A percentile compares a stretch with the other conserved stretches of the same genome.
These are phyloP conservation scores for Grammomys dolichurus DNA, from an alignment of 2,113 vertebrate genomes.

Conservation along the genomic window DNA sequence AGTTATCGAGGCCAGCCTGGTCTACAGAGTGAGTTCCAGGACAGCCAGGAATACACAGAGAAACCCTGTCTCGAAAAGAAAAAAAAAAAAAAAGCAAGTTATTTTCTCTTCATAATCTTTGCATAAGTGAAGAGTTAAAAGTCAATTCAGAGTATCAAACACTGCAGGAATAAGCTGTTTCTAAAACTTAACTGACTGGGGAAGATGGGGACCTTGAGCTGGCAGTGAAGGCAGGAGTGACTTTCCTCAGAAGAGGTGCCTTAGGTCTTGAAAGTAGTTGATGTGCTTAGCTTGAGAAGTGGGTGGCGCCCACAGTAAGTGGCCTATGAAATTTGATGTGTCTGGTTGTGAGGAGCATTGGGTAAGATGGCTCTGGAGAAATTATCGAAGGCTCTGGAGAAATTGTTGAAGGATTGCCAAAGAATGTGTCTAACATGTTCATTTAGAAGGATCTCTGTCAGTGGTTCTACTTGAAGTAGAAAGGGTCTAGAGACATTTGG, in stretches of 20 bases:
- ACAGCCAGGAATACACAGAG: no score
- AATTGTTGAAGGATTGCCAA: slow-evolving; percentile 26
- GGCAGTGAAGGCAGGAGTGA: background rate
- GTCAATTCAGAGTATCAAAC: background rate
- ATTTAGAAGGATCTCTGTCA: slow-evolving; percentile 18
- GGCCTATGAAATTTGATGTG: background rate
- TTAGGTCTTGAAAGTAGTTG: slow-evolving; percentile 30
- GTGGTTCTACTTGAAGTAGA: background rate
- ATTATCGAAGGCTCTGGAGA: slow-evolving; percentile 4
- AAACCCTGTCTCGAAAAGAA: no score
- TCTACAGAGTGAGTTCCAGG: no score
- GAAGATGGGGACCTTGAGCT: background rate
- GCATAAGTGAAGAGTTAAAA: background rate
- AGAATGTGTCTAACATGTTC: background rate
- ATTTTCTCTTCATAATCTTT: slow-evolving; percentile 48
- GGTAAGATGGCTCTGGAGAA: slow-evolving; percentile 17
- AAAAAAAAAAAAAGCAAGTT: no score
- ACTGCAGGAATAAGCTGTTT: background rate
- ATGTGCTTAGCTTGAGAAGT: background rate
- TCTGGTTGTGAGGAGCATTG: background rate
- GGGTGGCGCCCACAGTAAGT: background rate
- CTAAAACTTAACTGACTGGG: background rate
- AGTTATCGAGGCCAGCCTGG: no score
- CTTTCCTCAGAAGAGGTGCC: slow-evolving; percentile 19
- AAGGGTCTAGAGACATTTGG: slow-evolving; percentile 8